Conservation (phyloP, 1,140 invertebrate genomes). For the Metopolophium dirhodum region DNA sequence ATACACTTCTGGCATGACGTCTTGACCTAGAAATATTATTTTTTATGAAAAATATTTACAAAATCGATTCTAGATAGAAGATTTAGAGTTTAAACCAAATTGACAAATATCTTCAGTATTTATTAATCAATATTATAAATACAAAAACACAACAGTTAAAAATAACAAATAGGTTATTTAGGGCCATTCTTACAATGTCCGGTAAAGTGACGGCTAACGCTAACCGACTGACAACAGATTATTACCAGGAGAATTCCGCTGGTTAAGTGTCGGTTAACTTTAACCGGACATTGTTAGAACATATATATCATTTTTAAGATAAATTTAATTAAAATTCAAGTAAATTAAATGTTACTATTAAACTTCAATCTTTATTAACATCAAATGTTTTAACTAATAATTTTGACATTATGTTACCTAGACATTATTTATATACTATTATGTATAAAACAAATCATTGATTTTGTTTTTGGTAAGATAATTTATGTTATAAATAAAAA, state of each 20-base stretch:
- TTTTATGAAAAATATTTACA: not conserved
- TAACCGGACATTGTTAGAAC: no score
- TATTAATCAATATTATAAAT: no score
- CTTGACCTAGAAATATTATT: slow-evolving; percentile 68
- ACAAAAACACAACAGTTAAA: not conserved
- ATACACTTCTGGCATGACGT: slow-evolving; percentile 92
- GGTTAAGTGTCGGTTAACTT: no score
- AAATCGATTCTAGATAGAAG: not conserved
- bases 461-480: not conserved
- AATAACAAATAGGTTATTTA: not conserved
- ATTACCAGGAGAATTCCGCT: no score
- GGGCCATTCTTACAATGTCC: no score
- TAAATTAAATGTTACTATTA: not conserved
- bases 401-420: not conserved
- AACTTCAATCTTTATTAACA: not conserved
- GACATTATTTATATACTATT: not conserved
- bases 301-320: not conserved
- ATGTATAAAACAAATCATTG: not conserved
- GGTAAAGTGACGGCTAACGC: no score
- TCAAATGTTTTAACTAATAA: not conserved
- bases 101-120: not conserved
- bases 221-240: no score
- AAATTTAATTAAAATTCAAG: not conserved
- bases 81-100: not conserved
- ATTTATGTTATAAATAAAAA: not conserved